phyloP scores from a whole-genome alignment of 2,888 invertebrate species.

The Uloborus plumipes region DNA sequence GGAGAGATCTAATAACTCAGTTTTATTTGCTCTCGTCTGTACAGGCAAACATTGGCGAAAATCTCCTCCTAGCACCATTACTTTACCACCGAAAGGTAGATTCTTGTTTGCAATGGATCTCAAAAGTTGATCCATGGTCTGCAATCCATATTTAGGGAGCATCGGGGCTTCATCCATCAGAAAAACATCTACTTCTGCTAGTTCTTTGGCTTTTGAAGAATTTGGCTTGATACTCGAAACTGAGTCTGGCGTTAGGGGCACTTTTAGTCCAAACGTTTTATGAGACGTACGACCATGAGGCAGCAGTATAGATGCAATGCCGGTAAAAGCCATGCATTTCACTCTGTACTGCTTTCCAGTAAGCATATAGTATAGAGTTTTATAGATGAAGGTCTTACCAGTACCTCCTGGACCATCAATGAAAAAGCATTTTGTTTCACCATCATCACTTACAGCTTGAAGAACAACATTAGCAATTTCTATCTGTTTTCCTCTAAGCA shows the following conservation, averaged over 20 bases:
- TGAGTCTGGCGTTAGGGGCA: background rate
- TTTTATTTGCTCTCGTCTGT: too few relatives aligned
- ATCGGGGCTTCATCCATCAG: slow-evolving; percentile 1
- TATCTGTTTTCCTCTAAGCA: slow-evolving; percentile 4
- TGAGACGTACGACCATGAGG: background rate
- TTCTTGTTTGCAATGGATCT: background rate
- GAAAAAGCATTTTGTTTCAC: too few relatives aligned
- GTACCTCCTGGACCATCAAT: too few relatives aligned
- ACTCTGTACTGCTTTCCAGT: background rate
- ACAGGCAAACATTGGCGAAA: too few relatives aligned
- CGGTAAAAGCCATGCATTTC: background rate
- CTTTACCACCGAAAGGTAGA: background rate
- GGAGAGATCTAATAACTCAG: too few relatives aligned
- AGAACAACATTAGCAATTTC: background rate
- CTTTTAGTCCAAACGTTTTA: slow-evolving; percentile 4
- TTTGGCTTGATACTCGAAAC: background rate
- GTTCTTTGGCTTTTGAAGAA: background rate
- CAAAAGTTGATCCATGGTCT: background rate
- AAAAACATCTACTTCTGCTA: slow-evolving; percentile 1
- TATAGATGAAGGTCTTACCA: too few relatives aligned
- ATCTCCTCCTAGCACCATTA: background rate
- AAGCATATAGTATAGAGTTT: too few relatives aligned
- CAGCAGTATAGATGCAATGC: background rate
- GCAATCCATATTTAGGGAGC: background rate
- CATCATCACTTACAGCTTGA: too few relatives aligned